Conservation (phyloP, 2,797 vertebrate species). For the Sphenopsis melanotis region DNA sequence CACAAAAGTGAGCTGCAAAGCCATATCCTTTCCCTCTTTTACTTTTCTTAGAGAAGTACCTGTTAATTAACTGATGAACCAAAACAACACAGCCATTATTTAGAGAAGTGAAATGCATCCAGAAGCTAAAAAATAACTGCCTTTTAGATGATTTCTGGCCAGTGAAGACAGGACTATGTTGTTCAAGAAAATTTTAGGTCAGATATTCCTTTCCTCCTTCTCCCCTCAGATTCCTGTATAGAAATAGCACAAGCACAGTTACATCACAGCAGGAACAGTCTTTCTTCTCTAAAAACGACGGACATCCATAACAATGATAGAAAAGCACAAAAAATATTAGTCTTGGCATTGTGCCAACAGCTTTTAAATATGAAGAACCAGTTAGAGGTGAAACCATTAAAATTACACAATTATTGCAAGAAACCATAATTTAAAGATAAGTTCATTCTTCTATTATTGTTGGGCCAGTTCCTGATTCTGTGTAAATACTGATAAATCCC, state of each 20-base stretch:
- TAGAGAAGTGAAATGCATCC: not conserved
- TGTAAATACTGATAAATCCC: conserved; percentile 37
- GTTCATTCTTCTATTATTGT: not conserved
- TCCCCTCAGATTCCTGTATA: not conserved
- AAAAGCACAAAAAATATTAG: conserved; percentile 28
- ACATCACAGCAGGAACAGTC: not conserved
- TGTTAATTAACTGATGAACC: not conserved
- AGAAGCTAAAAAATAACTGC: not conserved
- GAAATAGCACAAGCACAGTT: not conserved
- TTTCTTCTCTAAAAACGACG: not conserved
- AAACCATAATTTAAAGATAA: not conserved
- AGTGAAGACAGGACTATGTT: not conserved
- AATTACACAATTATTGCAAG: not conserved
- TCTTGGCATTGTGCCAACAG: not conserved
- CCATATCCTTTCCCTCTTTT: not conserved
- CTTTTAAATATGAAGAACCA: not conserved
- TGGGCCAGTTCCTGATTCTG: not conserved
- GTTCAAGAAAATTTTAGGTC: not conserved
- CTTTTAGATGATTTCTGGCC: not conserved
- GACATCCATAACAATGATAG: not conserved
- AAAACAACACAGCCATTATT: not conserved
- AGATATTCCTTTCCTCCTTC: not conserved
- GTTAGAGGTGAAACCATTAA: not conserved
- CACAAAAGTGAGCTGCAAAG: not conserved
- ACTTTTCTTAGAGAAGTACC: not conserved